Evolutionary conservation across 2,113 vertebrate species (phyloP), one percentile per base, ranked within the genome.

Genomic region (Perca schrenkii): DNA sequence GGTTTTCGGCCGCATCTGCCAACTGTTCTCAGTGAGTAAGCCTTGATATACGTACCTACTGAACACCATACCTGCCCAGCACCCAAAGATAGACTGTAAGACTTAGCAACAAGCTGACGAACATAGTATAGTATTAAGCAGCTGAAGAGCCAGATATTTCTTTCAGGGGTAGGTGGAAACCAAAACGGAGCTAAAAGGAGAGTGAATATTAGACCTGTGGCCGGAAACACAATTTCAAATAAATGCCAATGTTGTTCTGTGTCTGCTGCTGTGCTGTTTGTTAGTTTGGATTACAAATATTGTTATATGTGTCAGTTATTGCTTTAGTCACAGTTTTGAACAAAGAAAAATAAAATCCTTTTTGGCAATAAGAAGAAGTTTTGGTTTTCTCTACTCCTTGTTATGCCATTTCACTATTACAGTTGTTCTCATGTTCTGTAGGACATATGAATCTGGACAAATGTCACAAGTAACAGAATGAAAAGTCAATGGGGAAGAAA

Each of bases 401-500:
- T 53, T 83, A 34, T 70, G 34, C 15, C 46, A 22, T 70, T 47
- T 17, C 4, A 5, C 46, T 50, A 19, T 25, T 19, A 60, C 52
- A 68, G 43, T 11, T 47, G 47, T 28, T 71, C 40, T 31, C 4
- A 21, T 40, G 28, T 66, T 50, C 25, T 65, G 47, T 21, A 54
- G 47, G 50, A 80, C 57, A 87, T 53, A 28, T 50, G 46, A 36
- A 34, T 65, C 3, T 15, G 17, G 66, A 64, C 15, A 73, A 76
- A 72, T 74, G 74, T 76, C 74, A 69, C 54, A 53, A 16, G 60
- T 47, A 54, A 68, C 8, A 36, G 52, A 79, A 77, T 22, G 62
- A 47, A 70, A 70, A 56, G 50, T 56, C 76, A 67, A 4, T 47
- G 25, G 67, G 17, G 43, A 69, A 68, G 62, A 74, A 88, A 76